Evolutionary conservation across 2,888 invertebrate genomes (phyloP).

Genomic region (Ecliptopera silaceata): DNA sequence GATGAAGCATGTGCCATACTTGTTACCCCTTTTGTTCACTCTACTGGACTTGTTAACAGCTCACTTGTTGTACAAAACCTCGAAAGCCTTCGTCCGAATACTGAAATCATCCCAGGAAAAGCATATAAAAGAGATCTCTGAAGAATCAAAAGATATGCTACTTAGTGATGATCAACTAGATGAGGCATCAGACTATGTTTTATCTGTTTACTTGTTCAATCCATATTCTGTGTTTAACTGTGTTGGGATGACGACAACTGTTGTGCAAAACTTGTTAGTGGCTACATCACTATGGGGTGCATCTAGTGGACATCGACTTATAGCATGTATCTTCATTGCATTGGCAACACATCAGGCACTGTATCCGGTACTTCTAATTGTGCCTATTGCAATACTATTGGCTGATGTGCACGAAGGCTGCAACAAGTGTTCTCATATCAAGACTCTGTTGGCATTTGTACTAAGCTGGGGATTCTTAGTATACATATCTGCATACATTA

Average conservation of each 20-base stretch:
- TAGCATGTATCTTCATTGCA: constrained; percentile 87
- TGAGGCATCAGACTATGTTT: constrained; percentile 86
- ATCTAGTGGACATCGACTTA: constrained; percentile 83
- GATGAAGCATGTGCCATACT: constrained; percentile 76
- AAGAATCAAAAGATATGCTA: constrained; percentile 81
- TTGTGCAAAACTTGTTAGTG: constrained; percentile 93
- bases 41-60: constrained; percentile 90
- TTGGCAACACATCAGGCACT: constrained; percentile 91
- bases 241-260: constrained; percentile 94
- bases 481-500: constrained; percentile 84
- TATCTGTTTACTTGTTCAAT: constrained; percentile 92
- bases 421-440: constrained; percentile 73
- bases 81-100: constrained; percentile 85
- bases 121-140: constrained; percentile 79
- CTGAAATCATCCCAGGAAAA: constrained; percentile 79
- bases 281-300: constrained; percentile 88
- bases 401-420: constrained; percentile 80
- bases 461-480: constrained; percentile 81
- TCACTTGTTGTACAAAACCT: constrained; percentile 86
- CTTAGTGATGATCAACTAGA: constrained; percentile 81
- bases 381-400: constrained; percentile 90
- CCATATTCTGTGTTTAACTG: constrained; percentile 94
- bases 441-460: constrained; percentile 78
- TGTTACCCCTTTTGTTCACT: constrained; percentile 86
- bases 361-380: constrained; percentile 91